Percentiles rank a stretch among this genome's conserved stretches.
Conservation (phyloP, 2,797 vertebrate genomes). For the Lagocephalus sceleratus region DNA sequence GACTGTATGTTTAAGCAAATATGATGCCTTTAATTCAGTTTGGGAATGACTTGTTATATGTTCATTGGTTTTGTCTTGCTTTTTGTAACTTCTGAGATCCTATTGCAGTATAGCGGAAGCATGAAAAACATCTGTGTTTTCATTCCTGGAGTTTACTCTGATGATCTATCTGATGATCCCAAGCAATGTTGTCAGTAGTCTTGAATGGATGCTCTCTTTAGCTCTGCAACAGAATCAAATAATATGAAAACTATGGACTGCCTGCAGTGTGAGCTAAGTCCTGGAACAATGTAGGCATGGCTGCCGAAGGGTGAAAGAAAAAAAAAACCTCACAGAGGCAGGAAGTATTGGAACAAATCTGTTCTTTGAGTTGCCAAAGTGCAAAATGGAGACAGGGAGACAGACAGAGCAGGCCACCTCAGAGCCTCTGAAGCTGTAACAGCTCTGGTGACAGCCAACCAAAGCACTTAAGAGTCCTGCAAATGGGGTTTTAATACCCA, state of each 20-base stretch:
- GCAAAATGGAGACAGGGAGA: slow-evolving; percentile 31
- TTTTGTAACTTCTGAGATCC: slow-evolving; percentile 8
- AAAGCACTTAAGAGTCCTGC: slow-evolving; percentile 65
- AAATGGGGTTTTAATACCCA: slow-evolving; percentile 78
- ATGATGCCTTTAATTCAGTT: background rate
- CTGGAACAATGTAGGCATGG: slow-evolving; percentile 37
- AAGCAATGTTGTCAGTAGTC: slow-evolving; percentile 18
- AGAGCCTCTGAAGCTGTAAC: slow-evolving; percentile 47
- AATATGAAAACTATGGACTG: slow-evolving; percentile 59
- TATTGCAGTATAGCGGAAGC: slow-evolving; percentile 8
- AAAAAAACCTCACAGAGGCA: slow-evolving; percentile 28
- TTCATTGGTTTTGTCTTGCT: slow-evolving; percentile 8
- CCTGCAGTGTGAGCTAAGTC: slow-evolving; percentile 40
- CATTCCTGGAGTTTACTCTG: slow-evolving; percentile 20
- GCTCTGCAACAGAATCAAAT: slow-evolving; percentile 34
- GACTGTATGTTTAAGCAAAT: slow-evolving; percentile 1
- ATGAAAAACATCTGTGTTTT: slow-evolving; percentile 11
- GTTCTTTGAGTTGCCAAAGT: slow-evolving; percentile 60
- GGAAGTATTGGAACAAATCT: slow-evolving; percentile 44
- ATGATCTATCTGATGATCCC: slow-evolving; percentile 20
- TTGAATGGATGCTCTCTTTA: slow-evolving; percentile 32
- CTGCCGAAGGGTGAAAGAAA: slow-evolving; percentile 32
- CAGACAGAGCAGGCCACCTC: slow-evolving; percentile 41
- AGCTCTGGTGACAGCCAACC: slow-evolving; percentile 62
- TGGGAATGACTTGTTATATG: slow-evolving; percentile 6